A percentile compares a stretch with the other conserved stretches of the same genome.
phyloP scores from a whole-genome alignment of 2,888 invertebrate genomes.

The Rotaria sp. region DNA sequence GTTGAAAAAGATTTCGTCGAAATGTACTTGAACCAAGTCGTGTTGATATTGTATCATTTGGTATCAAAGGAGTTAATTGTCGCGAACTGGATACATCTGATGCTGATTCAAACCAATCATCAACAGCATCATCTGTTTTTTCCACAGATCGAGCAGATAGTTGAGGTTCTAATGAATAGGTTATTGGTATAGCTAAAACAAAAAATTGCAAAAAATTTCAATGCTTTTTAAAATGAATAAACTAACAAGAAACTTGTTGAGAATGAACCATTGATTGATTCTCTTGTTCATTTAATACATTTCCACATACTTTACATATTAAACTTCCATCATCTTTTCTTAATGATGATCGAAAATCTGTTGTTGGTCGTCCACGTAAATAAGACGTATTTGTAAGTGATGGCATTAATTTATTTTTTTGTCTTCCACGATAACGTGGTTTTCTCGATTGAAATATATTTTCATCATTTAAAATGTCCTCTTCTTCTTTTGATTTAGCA shows the following conservation, averaged over 20 bases:
- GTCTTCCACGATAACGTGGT: not conserved
- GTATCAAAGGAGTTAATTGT: not conserved
- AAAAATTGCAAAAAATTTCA: not conserved
- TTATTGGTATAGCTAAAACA: not conserved
- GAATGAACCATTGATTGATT: not conserved
- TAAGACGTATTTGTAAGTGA: not conserved
- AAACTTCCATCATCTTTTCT: not conserved
- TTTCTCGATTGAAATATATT: not conserved
- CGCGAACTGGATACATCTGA: not conserved
- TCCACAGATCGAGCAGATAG: not conserved
- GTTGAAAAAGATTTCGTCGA: not conserved
- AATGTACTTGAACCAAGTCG: not conserved
- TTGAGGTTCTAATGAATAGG: too few relatives aligned
- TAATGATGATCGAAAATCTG: not conserved
- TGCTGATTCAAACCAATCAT: conserved; percentile 20
- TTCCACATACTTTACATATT: not conserved
- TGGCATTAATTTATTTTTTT: not conserved
- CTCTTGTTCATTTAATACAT: not conserved
- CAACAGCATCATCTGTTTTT: not conserved
- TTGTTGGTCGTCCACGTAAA: not conserved
- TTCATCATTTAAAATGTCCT: not conserved
- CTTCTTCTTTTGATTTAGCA: conserved; percentile 4
- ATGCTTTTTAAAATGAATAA: not conserved
- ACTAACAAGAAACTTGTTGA: not conserved
- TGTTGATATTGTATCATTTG: not conserved